phyloP scores from a whole-genome alignment of 2,888 invertebrate species.

The Globia sparganii region DNA sequence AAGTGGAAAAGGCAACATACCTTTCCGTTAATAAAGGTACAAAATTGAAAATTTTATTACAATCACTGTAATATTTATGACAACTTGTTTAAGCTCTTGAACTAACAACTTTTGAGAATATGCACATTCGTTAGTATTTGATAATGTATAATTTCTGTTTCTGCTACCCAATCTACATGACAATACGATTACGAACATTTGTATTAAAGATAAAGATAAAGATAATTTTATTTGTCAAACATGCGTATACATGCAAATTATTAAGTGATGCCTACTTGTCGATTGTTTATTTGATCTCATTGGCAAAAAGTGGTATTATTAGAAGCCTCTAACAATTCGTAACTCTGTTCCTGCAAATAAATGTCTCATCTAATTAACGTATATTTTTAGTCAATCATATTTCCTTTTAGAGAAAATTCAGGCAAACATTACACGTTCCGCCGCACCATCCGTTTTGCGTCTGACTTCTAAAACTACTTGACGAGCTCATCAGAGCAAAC shows the following conservation, averaged over 20 bases:
- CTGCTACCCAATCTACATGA: no score
- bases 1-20: slow-evolving; percentile 5
- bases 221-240: no score
- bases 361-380: slow-evolving; percentile 9
- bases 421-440: slow-evolving; percentile 22
- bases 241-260: no score
- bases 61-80: not conserved
- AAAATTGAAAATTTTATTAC: not conserved
- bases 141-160: slow-evolving; percentile 1
- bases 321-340: not conserved
- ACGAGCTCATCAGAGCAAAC: slow-evolving; percentile 66
- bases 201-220: no score
- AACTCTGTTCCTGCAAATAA: slow-evolving; percentile 10
- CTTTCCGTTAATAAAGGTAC: not conserved
- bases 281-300: slow-evolving; percentile 18
- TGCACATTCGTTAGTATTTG: not conserved
- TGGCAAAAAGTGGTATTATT: slow-evolving; percentile 4
- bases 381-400: slow-evolving; percentile 8
- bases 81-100: not conserved
- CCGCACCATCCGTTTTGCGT: slow-evolving; percentile 62
- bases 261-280: not conserved
- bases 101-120: not conserved
- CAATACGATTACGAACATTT: not conserved
- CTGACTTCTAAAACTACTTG: slow-evolving; percentile 69
- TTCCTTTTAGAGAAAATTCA: slow-evolving; percentile 15